Evolutionary conservation across 2,113 vertebrate species (phyloP), one percentile per base, ranked within the genome.

Genomic region (Brachypodius melanocephalos): DNA sequence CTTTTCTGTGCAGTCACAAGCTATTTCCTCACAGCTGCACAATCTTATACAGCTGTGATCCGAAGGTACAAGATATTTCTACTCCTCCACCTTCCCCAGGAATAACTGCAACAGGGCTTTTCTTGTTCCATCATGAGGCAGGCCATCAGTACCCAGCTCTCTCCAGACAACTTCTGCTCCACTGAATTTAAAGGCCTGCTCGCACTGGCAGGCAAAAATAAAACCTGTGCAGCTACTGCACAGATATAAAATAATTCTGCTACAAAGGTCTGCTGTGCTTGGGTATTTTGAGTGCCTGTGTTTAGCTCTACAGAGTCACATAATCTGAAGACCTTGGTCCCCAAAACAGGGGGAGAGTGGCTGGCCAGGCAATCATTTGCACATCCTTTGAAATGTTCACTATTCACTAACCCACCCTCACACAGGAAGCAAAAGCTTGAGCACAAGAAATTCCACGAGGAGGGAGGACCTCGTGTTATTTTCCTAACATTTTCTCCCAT

Each of bases 321-420:
- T 6, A 36, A 8, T 24, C 21, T 32, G 46, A 54, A 34, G 9
- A 21, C n/a, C 17, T 8, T 26, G 34, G 17, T 40, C 11, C n/a
- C 25, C 19, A 49, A 54, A 78, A 49, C 0, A 29, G 14, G 32
- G 38, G 22, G 20, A 36, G 43, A 36, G 31, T 8, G 5, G n/a
- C 32, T 54, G 46, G 24, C 14, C 9, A 25, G 32, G 31, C 43
- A 58, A n/a, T 12, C 17, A 28, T 11, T 10, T 52, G 36, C 24
- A 31, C 9, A 29, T 15, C 0, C 0, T 38, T n/a, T 8, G 19
- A 49, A 32, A 24, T 25, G 15, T 36, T 38, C 22, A 28, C 29
- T 36, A 10, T 19, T 63, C 18, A 18, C 22, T 22, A 17, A 21
- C 5, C 4, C 25, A 31, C 29, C 18, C 6, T 76, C 24, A 18